Base-by-base conservation (phyloP, 2,113 vertebrate species). In the Phoxinus phoxinus region DNA sequence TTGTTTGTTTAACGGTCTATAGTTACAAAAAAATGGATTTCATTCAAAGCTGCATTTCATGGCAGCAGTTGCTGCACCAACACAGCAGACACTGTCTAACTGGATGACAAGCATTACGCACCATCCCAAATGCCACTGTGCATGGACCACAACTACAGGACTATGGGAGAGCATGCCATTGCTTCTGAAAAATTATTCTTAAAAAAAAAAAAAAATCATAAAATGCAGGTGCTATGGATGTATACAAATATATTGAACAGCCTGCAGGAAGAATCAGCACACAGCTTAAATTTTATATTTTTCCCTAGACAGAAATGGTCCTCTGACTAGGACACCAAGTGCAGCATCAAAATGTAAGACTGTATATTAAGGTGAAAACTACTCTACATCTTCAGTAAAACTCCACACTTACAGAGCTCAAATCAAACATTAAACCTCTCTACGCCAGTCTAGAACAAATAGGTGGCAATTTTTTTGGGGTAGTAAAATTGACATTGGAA, bases 311-410 rank as follows among this genome's bases (percentile, higher is more conserved):
- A 78, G 46, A 85, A 85, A 87, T 48, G 48, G 72, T 84, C 83
- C 85, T 79, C 83, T 79, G 79, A 83, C 51, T 48, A 84, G 75
- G 81, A 88, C 85, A 78, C 61, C 21, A 27, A 87, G 58, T 82
- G 86, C 86, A 88, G 84, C 87, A 87, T 86, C 74, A 32, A 90
- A 79, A 86, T 85, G 48, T 74, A 77, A 87, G 81, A 90, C 76
- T 84, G 83, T 86, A 69, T 46, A 44, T 46, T 83, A 51, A 89
- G 82, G 44, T 87, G 69, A 69, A 87, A 85, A 75, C 69, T 85
- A 85, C 73, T 83, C 65, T 83, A 90, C 89, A 88, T 87, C 63
- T 81, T 87, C 72, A 84, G 65, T 87, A 90, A 90, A 89, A 86
- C 73, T 79, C 85, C 85, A 83, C 86, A 86, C 83, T 3, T 71